phyloP scores from a whole-genome alignment of 1,140 invertebrate species.

The Portunus trituberculatus region DNA sequence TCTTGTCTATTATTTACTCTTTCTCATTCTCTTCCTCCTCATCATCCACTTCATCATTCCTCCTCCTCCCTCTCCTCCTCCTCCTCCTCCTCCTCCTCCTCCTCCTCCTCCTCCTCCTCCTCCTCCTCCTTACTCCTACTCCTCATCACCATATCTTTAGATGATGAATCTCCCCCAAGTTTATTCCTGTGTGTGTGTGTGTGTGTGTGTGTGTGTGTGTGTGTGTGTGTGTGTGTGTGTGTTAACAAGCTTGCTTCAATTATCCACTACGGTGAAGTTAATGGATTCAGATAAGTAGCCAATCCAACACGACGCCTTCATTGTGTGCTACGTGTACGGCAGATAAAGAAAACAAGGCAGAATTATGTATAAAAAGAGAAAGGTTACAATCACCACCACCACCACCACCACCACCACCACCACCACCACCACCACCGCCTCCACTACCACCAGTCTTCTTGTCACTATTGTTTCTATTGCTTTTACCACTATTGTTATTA shows the following conservation, averaged over 20 bases:
- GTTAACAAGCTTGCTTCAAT: too few species aligned
- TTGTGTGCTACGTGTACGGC: too few species aligned
- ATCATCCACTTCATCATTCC: background rate
- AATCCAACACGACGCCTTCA: too few species aligned
- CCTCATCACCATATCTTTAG: background rate
- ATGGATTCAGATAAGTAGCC: too few species aligned
- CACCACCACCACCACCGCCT: background rate
- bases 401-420: background rate
- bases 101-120: background rate
- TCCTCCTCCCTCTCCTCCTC: background rate
- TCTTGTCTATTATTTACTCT: background rate
- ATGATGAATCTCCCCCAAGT: background rate
- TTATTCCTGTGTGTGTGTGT: background rate
- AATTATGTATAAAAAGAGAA: too few species aligned
- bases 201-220: too few species aligned
- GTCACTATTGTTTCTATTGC: background rate
- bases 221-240: too few species aligned
- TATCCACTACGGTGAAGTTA: too few species aligned
- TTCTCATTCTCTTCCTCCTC: background rate
- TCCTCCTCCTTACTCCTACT: background rate
- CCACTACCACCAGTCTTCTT: too few species aligned
- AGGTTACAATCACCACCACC: background rate
- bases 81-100: background rate
- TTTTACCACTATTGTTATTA: background rate
- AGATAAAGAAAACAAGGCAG: too few species aligned